These are phyloP conservation scores for Lateolabrax maculatus DNA, from an alignment of 2,797 vertebrate genomes.

Conservation along the genomic window DNA sequence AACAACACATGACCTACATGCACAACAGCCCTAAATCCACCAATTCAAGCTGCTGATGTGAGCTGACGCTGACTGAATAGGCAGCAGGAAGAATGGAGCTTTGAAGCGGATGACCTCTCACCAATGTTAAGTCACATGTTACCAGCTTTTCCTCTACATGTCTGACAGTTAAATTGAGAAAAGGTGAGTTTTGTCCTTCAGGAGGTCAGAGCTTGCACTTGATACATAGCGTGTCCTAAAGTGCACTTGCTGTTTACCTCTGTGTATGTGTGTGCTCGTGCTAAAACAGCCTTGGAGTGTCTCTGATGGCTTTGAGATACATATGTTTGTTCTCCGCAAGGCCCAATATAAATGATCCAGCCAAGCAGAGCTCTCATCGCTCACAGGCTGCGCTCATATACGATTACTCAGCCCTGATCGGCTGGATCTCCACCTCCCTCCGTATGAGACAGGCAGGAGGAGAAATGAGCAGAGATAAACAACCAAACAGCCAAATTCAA, in stretches of 20 bases:
- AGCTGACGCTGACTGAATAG: conserved; percentile 46
- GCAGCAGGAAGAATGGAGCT: conserved; percentile 27
- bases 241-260: conserved; percentile 19
- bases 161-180: conserved; percentile 14
- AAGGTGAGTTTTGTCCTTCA: conserved; percentile 50
- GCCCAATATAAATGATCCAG: conserved; percentile 72
- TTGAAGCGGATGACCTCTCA: conserved; percentile 18
- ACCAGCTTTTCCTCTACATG: conserved; percentile 15
- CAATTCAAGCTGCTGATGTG: conserved; percentile 53
- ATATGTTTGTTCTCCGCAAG: conserved; percentile 61
- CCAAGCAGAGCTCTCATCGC: conserved; percentile 57
- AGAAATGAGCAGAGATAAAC: conserved; percentile 75
- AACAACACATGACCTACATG: conserved; percentile 69
- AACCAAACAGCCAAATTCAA: conserved; percentile 70
- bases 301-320: conserved; percentile 68
- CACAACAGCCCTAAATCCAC: conserved; percentile 43
- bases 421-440: conserved; percentile 72
- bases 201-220: conserved; percentile 25
- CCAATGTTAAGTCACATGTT: conserved; percentile 17
- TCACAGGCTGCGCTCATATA: conserved; percentile 67
- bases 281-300: conserved; percentile 54
- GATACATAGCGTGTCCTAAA: conserved; percentile 3
- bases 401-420: conserved; percentile 78
- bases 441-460: conserved; percentile 61
- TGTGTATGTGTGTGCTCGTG: background rate